A percentile compares a stretch with the other conserved stretches of the same genome.
Evolutionary conservation across 2,113 vertebrate species (phyloP).

Genomic region (Chloroceryle aenea): DNA sequence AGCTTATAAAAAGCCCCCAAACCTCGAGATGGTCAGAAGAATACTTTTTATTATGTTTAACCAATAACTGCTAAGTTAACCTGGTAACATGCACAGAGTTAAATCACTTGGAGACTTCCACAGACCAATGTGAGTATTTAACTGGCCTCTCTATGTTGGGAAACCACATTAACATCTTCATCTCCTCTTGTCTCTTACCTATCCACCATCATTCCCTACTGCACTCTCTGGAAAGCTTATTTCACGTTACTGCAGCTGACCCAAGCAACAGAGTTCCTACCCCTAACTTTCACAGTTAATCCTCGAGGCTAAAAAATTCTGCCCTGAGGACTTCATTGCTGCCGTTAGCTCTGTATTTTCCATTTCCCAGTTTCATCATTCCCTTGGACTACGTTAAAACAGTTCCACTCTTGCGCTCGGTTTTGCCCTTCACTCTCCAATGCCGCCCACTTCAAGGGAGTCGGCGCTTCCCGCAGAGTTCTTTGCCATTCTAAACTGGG

Average conservation of each 20-base stretch:
- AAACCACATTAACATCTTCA: neutral
- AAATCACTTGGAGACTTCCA: neutral
- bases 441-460: neutral
- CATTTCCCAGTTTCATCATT: neutral
- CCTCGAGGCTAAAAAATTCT: neutral
- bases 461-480: neutral
- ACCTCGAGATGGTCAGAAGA: neutral
- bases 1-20: conserved; percentile 16
- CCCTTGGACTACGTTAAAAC: neutral
- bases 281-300: neutral
- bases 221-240: neutral
- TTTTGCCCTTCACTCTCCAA: neutral
- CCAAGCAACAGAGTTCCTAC: neutral
- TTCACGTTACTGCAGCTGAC: neutral
- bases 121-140: neutral
- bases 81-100: neutral
- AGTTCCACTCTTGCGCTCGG: neutral
- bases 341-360: neutral
- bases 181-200: neutral
- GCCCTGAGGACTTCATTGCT: neutral
- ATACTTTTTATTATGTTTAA: conserved; percentile 36
- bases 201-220: neutral
- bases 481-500: neutral
- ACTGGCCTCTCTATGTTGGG: neutral
- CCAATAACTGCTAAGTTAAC: conserved; percentile 34